Percentiles rank a stretch among this genome's conserved stretches.
phyloP scores from a whole-genome alignment of 2,797 vertebrate genomes.

The Diplodus sargus region DNA sequence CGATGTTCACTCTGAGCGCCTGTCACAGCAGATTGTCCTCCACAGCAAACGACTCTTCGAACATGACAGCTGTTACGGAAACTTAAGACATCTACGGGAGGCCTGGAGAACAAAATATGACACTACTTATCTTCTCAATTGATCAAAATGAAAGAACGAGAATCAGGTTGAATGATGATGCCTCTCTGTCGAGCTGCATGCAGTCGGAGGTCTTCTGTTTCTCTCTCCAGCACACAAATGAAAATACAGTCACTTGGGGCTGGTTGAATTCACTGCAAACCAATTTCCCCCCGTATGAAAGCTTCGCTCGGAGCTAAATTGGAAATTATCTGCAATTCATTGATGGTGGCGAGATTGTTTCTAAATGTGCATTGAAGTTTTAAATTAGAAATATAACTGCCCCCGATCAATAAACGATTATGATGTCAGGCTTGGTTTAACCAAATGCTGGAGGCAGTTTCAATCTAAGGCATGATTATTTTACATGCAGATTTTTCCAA shows the following conservation, averaged over 20 bases:
- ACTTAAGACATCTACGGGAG: background rate
- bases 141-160: conserved; percentile 20
- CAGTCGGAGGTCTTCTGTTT: background rate
- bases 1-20: conserved; percentile 14
- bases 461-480: no score
- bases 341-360: conserved; percentile 6
- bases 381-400: conserved; percentile 13
- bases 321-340: conserved; percentile 32
- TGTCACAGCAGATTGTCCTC: conserved; percentile 14
- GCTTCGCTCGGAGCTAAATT: conserved; percentile 9
- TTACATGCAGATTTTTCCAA: no score
- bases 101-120: conserved; percentile 23
- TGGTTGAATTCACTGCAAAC: conserved; percentile 1
- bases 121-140: conserved; percentile 28
- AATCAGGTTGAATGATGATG: conserved; percentile 19
- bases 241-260: background rate
- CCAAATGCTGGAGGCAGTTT: no score
- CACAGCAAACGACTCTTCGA: conserved; percentile 11
- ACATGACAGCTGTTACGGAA: conserved; percentile 30
- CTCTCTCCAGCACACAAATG: conserved; percentile 2
- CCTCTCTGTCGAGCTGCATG: background rate
- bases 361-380: background rate
- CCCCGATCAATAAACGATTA: no score
- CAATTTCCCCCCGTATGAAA: conserved; percentile 30
- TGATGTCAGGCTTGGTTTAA: no score